Conservation (phyloP, 2,113 vertebrate genomes). For the Artemisiospiza belli region DNA sequence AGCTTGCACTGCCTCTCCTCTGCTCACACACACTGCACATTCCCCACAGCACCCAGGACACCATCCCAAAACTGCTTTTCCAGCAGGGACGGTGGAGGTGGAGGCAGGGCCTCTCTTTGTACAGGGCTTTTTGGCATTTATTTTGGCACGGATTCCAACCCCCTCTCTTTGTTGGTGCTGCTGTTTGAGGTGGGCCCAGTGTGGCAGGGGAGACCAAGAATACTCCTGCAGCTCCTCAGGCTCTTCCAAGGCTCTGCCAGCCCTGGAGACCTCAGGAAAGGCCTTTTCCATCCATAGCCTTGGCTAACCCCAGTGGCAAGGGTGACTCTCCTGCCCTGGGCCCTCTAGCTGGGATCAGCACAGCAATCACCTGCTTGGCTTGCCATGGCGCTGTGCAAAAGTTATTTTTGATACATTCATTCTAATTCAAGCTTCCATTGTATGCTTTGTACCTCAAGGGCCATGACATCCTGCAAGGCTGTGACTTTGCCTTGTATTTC, state of each 20-base stretch:
- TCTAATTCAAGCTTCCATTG: neutral
- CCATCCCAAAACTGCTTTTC: neutral
- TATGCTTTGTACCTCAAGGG: neutral
- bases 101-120: neutral
- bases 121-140: neutral
- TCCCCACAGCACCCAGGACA: neutral
- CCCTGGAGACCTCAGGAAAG: neutral
- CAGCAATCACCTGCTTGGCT: neutral
- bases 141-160: accelerated
- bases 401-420: neutral
- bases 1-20: neutral
- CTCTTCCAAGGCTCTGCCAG: neutral
- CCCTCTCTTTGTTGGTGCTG: neutral
- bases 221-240: accelerated
- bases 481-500: neutral
- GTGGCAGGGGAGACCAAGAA: neutral
- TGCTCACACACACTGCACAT: accelerated
- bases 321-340: neutral
- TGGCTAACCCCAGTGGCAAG: neutral
- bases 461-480: neutral
- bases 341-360: neutral
- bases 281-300: neutral
- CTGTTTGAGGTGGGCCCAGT: neutral
- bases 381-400: neutral
- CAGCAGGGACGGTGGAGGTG: neutral